Evolutionary conservation across 1,140 invertebrate species (phyloP), one percentile per base, ranked within the genome.

Genomic region (Melipona quadrifasciata): DNA sequence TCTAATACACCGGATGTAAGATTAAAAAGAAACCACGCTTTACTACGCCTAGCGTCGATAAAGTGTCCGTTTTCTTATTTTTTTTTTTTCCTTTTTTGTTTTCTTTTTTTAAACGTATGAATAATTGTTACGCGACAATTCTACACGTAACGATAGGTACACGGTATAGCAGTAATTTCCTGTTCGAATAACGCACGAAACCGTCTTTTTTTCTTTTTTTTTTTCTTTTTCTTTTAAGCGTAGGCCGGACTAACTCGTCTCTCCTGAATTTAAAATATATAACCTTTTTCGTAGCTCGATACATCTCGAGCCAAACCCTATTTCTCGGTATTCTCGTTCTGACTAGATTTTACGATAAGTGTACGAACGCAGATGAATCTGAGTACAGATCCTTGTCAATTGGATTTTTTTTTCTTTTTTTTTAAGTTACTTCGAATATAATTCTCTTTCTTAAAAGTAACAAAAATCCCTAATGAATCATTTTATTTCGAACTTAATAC

Each of bases 201-300:
- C 73, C 88, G 80, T 89, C 76, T 84, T 79, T 81, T 78, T 39
- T 8, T 39, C 6, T 39, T 39, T 10, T 0, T 39, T 39, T 39
- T 39, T 39, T 39, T 39, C 6, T 39, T 39, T 39, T 39, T 39
- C 39, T 39, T 71, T 65, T 74, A 93, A 93, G 92, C 92, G 91
- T 94, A 94, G 93, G 93, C 92, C 93, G 92, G 92, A 93, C 92
- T 93, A 94, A 93, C 61, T 92, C 91, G 85, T 91, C 90, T 90
- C 90, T 90, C 84, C 84, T 80, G 53, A 80, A 64, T 78, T 55
- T 73, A 67, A 87, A 39, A 39, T 39, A 39, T 47, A 55, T 74
- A 73, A 68, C 78, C 51, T 76, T 21, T 16, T 72, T 51, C 47
- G 14, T 27, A 78, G 72, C 73, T 70, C 77, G 82, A 75, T 53